These are phyloP conservation scores for Ciconia boyciana DNA, from an alignment of 2,113 vertebrate genomes.

Conservation along the genomic window DNA sequence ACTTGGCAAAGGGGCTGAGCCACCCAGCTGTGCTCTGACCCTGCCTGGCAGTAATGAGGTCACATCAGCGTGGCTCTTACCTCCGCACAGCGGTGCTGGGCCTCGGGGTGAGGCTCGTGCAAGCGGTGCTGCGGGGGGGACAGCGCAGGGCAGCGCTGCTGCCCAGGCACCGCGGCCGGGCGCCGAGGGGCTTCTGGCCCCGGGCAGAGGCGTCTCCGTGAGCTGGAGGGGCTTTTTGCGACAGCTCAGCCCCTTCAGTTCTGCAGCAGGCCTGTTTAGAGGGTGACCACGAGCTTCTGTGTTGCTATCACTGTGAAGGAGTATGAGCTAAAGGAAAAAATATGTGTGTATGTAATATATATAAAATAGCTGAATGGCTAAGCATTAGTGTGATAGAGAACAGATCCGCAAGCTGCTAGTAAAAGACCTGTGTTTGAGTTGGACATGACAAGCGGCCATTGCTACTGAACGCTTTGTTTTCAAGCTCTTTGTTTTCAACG, in stretches of 20 bases:
- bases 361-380: background rate
- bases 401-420: background rate
- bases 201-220: background rate
- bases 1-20: background rate
- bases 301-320: background rate
- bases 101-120: background rate
- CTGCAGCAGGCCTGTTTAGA: background rate
- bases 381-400: background rate
- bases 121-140: background rate
- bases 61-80: background rate
- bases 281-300: background rate
- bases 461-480: background rate
- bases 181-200: background rate
- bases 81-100: too few relatives aligned
- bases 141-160: background rate
- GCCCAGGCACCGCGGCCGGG: background rate
- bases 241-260: background rate
- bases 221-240: background rate
- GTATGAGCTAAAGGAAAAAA: background rate
- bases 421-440: background rate
- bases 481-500: background rate
- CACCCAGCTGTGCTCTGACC: background rate
- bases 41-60: background rate
- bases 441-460: background rate
- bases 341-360: background rate